Evolutionary conservation across 2,888 invertebrate species (phyloP), one percentile per base, ranked within the genome.

Genomic region (Cyrtodaria siliqua): DNA sequence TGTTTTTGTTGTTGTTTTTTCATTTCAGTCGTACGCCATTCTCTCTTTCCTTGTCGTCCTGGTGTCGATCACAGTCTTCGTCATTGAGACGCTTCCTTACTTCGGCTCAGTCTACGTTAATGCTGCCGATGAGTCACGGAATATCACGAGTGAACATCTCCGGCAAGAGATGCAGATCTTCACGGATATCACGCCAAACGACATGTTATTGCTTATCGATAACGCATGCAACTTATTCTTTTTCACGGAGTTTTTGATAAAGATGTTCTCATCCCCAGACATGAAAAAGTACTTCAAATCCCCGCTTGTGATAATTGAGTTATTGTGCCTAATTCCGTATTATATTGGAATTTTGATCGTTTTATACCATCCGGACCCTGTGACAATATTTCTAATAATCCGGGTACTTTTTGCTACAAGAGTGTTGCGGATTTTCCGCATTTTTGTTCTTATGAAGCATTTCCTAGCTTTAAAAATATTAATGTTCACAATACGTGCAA

Each of bases 371-470:
- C 83, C 82, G 0, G 79, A 86, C 44, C 86, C 85, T 2, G 81
- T 83, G 9, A 59, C 40, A 23, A 53, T 86, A 14, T 85, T 85
- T 33, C 73, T 76, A 18, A 57, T 86, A 14, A 78, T 87, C 12
- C 70, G 86, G 38, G 72, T 87, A 9, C 69, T 86, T 14, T 79
- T 86, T 44, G 84, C 86, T 3, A 75, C 82, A 0, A 73, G 86
- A 57, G 82, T 87, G 12, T 50, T 86, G 23, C 59, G 86, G 55
- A 87, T 87, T 33, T 86, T 87, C 26, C 74, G 86, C 12, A 86
- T 87, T 40, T 87, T 87, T 62, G 79, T 84, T 6, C 56, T 87
- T 3, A 84, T 86, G 85, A 86, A 86, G 55, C 87, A 87, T 59
- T 84, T 86, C 42, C 64, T 85, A 20, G 87, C 86, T 29, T 72